A percentile compares a stretch with the other conserved stretches of the same genome.
Conservation (phyloP, 1,140 invertebrate species). For the Drosophila serrata region DNA sequence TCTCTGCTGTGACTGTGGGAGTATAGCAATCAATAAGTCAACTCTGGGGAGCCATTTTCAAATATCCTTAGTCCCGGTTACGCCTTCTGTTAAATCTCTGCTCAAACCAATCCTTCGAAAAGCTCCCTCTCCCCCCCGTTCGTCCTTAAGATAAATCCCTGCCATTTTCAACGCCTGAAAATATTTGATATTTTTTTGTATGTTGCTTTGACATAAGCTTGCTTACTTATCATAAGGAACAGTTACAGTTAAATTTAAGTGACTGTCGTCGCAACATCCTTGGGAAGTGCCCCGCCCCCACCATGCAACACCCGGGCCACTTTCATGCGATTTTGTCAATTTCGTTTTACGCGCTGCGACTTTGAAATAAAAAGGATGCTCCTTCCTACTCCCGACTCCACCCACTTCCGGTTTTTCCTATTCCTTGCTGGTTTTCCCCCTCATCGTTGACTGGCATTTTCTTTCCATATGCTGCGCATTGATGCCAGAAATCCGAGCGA, state of each 20-base stretch:
- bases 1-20: neutral
- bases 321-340: constrained; percentile 76
- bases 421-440: neutral
- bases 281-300: neutral
- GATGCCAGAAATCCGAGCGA: constrained; percentile 71
- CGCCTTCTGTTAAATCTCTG: constrained; percentile 4
- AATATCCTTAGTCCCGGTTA: constrained; percentile 22
- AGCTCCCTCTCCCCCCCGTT: too few species aligned
- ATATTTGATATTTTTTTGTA: constrained; percentile 20
- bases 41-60: constrained; percentile 10
- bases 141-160: constrained; percentile 11
- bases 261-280: constrained; percentile 32
- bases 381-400: constrained; percentile 1
- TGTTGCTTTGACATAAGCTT: constrained; percentile 43
- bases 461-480: constrained; percentile 53
- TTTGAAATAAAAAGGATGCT: constrained; percentile 65
- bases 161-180: constrained; percentile 4
- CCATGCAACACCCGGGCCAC: constrained; percentile 40
- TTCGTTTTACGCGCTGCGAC: constrained; percentile 67
- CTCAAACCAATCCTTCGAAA: neutral
- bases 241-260: constrained; percentile 67
- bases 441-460: neutral
- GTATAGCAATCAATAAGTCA: constrained; percentile 28
- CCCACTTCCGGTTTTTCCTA: constrained; percentile 5
- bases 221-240: constrained; percentile 59